Conservation (phyloP, 2,113 vertebrate species). For the Bolborhynchus lineola region DNA sequence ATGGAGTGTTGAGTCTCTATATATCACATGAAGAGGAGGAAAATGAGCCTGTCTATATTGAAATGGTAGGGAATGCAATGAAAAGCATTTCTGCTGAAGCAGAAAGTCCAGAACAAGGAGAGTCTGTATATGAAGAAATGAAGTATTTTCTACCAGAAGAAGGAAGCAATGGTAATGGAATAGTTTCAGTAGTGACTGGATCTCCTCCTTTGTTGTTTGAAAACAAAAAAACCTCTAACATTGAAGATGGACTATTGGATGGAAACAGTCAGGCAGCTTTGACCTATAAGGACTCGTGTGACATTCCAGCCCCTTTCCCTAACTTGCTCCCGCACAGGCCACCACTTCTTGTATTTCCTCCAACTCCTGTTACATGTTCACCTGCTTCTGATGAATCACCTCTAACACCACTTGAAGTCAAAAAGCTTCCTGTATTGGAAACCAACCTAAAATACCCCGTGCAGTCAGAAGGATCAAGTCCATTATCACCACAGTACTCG, state of each 20-base stretch:
- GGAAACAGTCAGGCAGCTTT: slow-evolving; percentile 33
- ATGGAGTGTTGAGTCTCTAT: slow-evolving; percentile 69
- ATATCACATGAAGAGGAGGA: slow-evolving; percentile 77
- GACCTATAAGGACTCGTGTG: slow-evolving; percentile 77
- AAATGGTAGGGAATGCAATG: slow-evolving; percentile 88
- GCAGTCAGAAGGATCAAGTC: slow-evolving; percentile 82
- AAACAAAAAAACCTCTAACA: slow-evolving; percentile 20
- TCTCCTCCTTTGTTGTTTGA: slow-evolving; percentile 62
- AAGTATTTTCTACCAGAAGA: slow-evolving; percentile 87
- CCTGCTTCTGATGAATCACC: slow-evolving; percentile 96
- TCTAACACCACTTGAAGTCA: slow-evolving; percentile 92
- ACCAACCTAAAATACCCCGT: slow-evolving; percentile 88
- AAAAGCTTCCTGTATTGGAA: slow-evolving; percentile 92
- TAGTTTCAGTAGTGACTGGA: slow-evolving; percentile 27
- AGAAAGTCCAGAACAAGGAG: slow-evolving; percentile 80
- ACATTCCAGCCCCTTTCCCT: slow-evolving; percentile 94
- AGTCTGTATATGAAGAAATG: slow-evolving; percentile 97
- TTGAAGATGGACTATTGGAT: slow-evolving; percentile 39
- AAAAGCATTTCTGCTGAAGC: slow-evolving; percentile 61
- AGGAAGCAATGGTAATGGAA: slow-evolving; percentile 41
- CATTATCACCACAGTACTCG: slow-evolving; percentile 85
- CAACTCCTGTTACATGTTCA: slow-evolving; percentile 91
- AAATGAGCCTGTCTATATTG: slow-evolving; percentile 88
- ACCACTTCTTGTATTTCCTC: slow-evolving; percentile 92
- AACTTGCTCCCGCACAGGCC: slow-evolving; percentile 92